Conservation (phyloP, 2,113 vertebrate species). For the Anoplopoma fimbria region DNA sequence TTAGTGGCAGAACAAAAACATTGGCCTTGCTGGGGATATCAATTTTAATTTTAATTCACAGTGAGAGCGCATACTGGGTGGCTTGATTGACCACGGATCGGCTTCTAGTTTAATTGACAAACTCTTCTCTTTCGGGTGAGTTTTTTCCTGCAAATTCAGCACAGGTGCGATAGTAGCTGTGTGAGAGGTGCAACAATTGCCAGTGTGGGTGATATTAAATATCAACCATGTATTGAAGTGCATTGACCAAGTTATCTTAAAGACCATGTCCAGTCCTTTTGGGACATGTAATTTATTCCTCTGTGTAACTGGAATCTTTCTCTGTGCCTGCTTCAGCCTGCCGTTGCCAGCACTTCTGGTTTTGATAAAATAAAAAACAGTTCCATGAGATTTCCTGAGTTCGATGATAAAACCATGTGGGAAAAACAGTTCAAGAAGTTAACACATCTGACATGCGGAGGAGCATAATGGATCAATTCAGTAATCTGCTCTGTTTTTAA, state of each 20-base stretch:
- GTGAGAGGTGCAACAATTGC: conserved; percentile 65
- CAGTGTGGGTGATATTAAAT: conserved; percentile 67
- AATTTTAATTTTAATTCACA: conserved; percentile 85
- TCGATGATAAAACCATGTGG: conserved; percentile 70
- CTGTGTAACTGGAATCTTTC: conserved; percentile 59
- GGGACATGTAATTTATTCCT: conserved; percentile 53
- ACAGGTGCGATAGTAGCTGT: conserved; percentile 74
- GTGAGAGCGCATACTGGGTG: conserved; percentile 79
- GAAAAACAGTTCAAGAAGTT: conserved; percentile 48
- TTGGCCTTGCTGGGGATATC: conserved; percentile 83
- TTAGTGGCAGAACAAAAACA: conserved; percentile 85
- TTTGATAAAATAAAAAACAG: conserved; percentile 68
- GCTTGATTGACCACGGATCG: conserved; percentile 77
- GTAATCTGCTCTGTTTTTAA: conserved; percentile 38
- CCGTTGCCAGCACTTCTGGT: conserved; percentile 61
- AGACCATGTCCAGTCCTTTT: conserved; percentile 58
- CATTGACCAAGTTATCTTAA: conserved; percentile 67
- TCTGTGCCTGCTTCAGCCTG: conserved; percentile 36
- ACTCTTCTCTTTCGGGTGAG: conserved; percentile 53
- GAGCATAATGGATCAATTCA: conserved; percentile 52
- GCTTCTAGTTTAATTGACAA: conserved; percentile 76
- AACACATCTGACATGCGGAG: conserved; percentile 52
- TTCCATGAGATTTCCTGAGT: conserved; percentile 53
- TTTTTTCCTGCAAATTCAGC: conserved; percentile 79
- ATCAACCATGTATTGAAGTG: conserved; percentile 51